A percentile compares a stretch with the other conserved stretches of the same genome.
These are phyloP conservation scores for Cebidichthys violaceus DNA, from an alignment of 2,113 vertebrate species.

Conservation along the genomic window DNA sequence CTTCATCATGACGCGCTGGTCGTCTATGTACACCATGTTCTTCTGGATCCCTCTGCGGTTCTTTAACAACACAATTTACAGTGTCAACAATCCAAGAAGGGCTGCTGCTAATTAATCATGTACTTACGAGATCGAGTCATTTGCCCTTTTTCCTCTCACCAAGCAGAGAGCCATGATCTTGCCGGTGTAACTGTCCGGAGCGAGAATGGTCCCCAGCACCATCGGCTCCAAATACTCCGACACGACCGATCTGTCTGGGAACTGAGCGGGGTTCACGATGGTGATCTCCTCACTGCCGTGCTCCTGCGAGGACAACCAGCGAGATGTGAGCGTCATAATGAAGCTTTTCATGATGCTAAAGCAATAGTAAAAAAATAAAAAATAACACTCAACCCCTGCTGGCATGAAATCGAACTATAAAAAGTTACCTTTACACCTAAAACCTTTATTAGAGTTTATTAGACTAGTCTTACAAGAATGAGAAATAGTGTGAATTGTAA, in stretches of 20 bases:
- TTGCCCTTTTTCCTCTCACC: constrained; percentile 80
- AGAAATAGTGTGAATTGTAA: not conserved
- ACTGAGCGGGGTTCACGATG: constrained; percentile 93
- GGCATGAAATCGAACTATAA: not conserved
- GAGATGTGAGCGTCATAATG: not conserved
- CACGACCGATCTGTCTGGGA: constrained; percentile 90
- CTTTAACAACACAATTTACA: constrained; percentile 71
- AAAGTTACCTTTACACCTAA: not conserved
- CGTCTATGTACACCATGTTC: constrained; percentile 93
- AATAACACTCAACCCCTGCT: not conserved
- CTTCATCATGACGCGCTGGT: constrained; percentile 93
- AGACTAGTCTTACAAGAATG: not conserved
- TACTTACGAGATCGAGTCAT: not conserved
- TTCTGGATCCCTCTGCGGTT: constrained; percentile 91
- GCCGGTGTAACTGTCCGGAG: constrained; percentile 89
- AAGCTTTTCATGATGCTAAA: not conserved
- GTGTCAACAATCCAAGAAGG: not conserved
- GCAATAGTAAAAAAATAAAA: not conserved
- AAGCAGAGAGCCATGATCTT: constrained; percentile 93
- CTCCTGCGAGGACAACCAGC: constrained; percentile 80
- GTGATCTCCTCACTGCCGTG: constrained; percentile 89
- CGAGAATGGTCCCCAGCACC: constrained; percentile 92
- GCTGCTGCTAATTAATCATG: not conserved
- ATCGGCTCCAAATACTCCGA: constrained; percentile 93
- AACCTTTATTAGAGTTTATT: not conserved